These are phyloP conservation scores for Characodon lateralis DNA, from an alignment of 2,797 vertebrate genomes.

Conservation along the genomic window DNA sequence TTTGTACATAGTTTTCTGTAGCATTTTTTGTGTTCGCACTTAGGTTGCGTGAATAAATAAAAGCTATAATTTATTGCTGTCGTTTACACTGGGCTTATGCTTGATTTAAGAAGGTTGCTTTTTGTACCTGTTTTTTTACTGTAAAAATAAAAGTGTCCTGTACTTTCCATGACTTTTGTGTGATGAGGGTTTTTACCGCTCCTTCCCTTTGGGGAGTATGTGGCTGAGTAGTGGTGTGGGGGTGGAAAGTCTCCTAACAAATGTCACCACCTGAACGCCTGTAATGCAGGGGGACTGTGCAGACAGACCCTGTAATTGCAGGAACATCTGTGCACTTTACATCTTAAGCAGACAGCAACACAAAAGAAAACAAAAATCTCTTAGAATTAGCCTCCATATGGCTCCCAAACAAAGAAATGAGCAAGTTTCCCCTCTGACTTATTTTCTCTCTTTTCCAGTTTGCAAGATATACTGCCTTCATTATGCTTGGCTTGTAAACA, in stretches of 20 bases:
- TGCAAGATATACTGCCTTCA: slow-evolving; percentile 46
- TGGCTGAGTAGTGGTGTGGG: not conserved
- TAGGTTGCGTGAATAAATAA: slow-evolving; percentile 61
- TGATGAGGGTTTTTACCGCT: slow-evolving; percentile 45
- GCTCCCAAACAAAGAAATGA: slow-evolving; percentile 50
- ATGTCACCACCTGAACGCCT: slow-evolving; percentile 78
- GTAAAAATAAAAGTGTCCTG: slow-evolving; percentile 66
- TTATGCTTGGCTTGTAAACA: slow-evolving; percentile 51
- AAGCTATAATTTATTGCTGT: slow-evolving; percentile 82
- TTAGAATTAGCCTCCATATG: slow-evolving; percentile 71
- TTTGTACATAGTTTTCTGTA: slow-evolving; percentile 74
- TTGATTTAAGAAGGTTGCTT: slow-evolving; percentile 56
- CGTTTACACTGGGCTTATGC: slow-evolving; percentile 74
- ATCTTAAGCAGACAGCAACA: slow-evolving; percentile 64
- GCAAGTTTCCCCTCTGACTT: slow-evolving; percentile 37
- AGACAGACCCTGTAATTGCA: slow-evolving; percentile 73
- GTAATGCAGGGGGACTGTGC: slow-evolving; percentile 55
- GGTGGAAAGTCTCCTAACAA: slow-evolving; percentile 55
- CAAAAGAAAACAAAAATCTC: slow-evolving; percentile 61
- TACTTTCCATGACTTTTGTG: slow-evolving; percentile 39
- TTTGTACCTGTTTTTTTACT: slow-evolving; percentile 50
- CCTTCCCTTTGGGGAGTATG: slow-evolving; percentile 25
- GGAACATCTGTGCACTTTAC: slow-evolving; percentile 82
- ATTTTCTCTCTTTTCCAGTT: slow-evolving; percentile 23
- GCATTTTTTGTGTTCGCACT: slow-evolving; percentile 74